Conservation (phyloP, 2,113 vertebrate genomes). For the Micromys minutus region DNA sequence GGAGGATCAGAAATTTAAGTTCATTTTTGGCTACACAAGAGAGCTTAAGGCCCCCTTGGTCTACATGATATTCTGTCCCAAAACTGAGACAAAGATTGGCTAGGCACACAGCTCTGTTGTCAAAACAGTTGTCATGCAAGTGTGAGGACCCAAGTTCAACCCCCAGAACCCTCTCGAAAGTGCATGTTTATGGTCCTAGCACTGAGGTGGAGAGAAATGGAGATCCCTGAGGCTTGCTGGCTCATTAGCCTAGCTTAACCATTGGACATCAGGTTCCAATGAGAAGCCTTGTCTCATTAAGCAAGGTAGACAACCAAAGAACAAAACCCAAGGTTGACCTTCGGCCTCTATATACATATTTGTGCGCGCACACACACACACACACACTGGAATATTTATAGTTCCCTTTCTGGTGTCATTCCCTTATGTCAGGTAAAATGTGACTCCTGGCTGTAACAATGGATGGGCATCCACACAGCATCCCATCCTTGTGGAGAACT, state of each 20-base stretch:
- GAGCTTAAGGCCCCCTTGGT: neutral
- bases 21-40: neutral
- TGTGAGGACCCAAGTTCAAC: neutral
- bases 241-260: neutral
- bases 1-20: neutral
- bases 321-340: neutral
- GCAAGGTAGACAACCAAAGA: neutral
- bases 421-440: neutral
- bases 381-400: no score
- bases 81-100: neutral
- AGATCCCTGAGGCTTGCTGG: no score
- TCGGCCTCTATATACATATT: neutral
- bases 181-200: neutral
- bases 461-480: accelerated
- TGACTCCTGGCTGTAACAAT: accelerated
- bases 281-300: neutral
- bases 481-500: neutral
- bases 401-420: neutral
- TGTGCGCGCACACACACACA: no score
- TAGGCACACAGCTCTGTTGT: neutral
- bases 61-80: neutral
- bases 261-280: neutral
- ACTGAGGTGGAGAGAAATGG: neutral
- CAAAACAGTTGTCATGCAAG: neutral
- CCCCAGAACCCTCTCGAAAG: neutral